phyloP scores from a whole-genome alignment of 2,113 vertebrate genomes.

The Eptesicus fuscus region DNA sequence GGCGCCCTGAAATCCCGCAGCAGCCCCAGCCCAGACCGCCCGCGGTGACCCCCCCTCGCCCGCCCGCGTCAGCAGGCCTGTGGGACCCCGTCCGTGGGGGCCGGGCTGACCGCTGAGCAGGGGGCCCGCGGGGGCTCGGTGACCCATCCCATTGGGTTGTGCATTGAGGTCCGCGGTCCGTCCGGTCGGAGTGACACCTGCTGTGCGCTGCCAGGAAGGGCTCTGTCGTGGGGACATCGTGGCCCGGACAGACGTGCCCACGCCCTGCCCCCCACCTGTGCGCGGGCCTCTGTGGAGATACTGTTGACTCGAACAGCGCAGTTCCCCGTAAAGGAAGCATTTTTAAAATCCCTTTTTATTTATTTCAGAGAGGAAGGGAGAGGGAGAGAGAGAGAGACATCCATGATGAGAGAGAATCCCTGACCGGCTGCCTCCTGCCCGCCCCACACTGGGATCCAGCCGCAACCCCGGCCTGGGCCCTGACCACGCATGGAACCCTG shows the following conservation, averaged over 20 bases:
- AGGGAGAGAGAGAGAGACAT: too few species aligned
- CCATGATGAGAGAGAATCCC: too few species aligned
- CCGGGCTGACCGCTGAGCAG: background rate
- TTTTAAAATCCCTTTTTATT: too few species aligned
- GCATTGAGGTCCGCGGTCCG: background rate
- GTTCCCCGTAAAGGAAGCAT: background rate
- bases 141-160: background rate
- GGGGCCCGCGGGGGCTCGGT: background rate
- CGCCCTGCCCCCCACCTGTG: too few species aligned
- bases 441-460: too few species aligned
- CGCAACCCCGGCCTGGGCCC: too few species aligned
- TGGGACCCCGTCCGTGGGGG: background rate
- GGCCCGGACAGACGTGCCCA: background rate
- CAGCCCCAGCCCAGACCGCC: background rate
- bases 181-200: background rate
- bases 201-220: background rate
- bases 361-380: too few species aligned
- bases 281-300: background rate
- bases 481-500: rapidly evolving
- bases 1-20: background rate
- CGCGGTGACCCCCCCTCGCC: background rate
- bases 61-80: background rate
- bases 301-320: background rate
- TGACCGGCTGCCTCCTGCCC: too few species aligned
- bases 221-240: too few species aligned